Evolutionary conservation across 2,888 invertebrate genomes (phyloP).

Genomic region (Silvanus unidentatus): DNA sequence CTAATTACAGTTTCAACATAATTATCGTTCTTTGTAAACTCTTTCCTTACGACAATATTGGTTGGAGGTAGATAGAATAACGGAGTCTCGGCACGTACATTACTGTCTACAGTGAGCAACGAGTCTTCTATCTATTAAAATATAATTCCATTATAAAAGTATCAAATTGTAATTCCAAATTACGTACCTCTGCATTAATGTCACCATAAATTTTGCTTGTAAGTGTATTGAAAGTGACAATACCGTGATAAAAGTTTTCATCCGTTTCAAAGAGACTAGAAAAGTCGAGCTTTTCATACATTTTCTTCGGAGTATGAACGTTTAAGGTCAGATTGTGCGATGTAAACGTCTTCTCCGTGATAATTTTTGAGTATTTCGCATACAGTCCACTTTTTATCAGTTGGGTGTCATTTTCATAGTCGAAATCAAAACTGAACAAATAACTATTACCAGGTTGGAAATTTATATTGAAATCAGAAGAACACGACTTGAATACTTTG

Average conservation of each 20-base stretch:
- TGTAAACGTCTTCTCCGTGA: slow-evolving; percentile 28
- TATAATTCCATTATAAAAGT: slow-evolving; percentile 17
- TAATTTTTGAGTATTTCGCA: slow-evolving; percentile 50
- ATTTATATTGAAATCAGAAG: slow-evolving; percentile 49
- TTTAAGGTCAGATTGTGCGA: slow-evolving; percentile 48
- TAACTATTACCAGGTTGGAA: slow-evolving; percentile 47
- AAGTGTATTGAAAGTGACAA: slow-evolving; percentile 49
- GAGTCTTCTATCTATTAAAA: slow-evolving; percentile 54
- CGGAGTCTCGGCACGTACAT: slow-evolving; percentile 54
- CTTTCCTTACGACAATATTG: slow-evolving; percentile 60
- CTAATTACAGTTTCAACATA: slow-evolving; percentile 57
- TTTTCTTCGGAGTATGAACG: slow-evolving; percentile 52
- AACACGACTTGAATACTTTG: slow-evolving; percentile 45
- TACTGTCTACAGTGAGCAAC: slow-evolving; percentile 50
- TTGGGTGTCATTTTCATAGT: slow-evolving; percentile 42
- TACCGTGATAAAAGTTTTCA: slow-evolving; percentile 46
- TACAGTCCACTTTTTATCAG: slow-evolving; percentile 49
- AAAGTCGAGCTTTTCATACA: slow-evolving; percentile 48
- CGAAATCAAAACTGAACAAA: slow-evolving; percentile 47
- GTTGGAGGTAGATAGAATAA: slow-evolving; percentile 60
- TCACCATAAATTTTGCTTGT: slow-evolving; percentile 49
- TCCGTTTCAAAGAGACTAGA: slow-evolving; percentile 30
- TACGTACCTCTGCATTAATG: slow-evolving; percentile 52
- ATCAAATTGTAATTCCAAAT: slow-evolving; percentile 1
- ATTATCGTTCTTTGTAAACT: slow-evolving; percentile 61